Base-by-base conservation (phyloP, 2,888 invertebrate genomes). In the Calephelis perditalis region DNA sequence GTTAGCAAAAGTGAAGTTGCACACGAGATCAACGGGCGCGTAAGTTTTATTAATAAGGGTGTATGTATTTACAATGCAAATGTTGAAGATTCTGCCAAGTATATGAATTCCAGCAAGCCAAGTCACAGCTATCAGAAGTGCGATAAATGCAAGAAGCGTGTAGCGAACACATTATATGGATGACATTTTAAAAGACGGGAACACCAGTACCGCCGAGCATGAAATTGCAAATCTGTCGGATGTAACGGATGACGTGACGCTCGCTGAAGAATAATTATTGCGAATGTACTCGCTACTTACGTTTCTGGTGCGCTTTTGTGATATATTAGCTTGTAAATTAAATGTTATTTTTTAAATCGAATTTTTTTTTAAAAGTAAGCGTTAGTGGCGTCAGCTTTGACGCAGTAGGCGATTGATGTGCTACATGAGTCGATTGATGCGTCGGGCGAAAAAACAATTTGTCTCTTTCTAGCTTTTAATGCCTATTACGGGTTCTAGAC, bases 201-300 rank as follows among this genome's bases (percentile, higher is more conserved):
- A 36, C 52, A 52, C 11, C 52, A 35, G 52, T 7, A 52, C 52
- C 52, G 52, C 52, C 6, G 52, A 52, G 52, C 52, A 35, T 52
- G 52, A 52, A 52, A 52, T 52, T 52, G 52, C 52, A 35, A 49
- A 52, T 52, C 52, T 52, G 52, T 52, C 52, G 52, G 52, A 52
- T 52, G 52, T 52, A 35, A 52, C 52, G 52, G 52, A 52, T 52
- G 35, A 49, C 49, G 49, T 26, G 26, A 35, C 52, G 52, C 2
- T 35, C 35, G 35, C 10, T 35, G 35, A 11, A 52, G 52, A 52
- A 52, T 35, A 52, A 52, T 35, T 52, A 52, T 52, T 49, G 49
- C 49, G 49, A 49, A 49, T 49, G 15, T 8, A 49, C 49, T 49
- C 26, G 47, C 47, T 47, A 47, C 47, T 47, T 47, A 15, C 15